Evolutionary conservation across 2,113 vertebrate genomes (phyloP).

Genomic region (Falcunculus frontatus): DNA sequence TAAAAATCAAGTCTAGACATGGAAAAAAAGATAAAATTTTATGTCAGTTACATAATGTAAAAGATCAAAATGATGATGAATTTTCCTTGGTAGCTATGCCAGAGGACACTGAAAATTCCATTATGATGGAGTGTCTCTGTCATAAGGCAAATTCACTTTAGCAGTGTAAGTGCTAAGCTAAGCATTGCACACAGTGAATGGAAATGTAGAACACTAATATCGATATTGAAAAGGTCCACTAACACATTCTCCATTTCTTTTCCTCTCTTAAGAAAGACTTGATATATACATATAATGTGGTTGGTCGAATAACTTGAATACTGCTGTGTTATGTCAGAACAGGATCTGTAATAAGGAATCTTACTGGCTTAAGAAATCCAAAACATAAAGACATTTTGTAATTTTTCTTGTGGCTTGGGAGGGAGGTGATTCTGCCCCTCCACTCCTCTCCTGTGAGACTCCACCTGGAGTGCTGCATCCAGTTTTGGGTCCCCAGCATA

Average conservation of each 20-base stretch:
- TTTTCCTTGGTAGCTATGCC: background rate
- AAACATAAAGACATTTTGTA: background rate
- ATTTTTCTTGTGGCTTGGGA: background rate
- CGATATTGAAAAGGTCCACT: background rate
- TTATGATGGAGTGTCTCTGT: background rate
- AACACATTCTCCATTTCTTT: background rate
- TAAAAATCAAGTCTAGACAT: conserved; percentile 18
- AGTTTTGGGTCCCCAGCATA: background rate
- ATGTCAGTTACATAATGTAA: background rate
- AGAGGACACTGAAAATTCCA: background rate
- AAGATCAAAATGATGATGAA: background rate
- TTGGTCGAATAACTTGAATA: background rate
- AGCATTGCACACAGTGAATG: fast-evolving
- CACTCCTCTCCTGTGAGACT: background rate
- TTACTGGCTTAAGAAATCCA: background rate
- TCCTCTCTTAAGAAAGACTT: background rate
- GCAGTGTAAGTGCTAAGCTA: background rate
- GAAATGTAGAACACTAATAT: background rate
- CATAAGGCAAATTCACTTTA: background rate
- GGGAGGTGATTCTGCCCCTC: background rate
- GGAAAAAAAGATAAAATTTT: conserved; percentile 17
- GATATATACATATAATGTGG: background rate
- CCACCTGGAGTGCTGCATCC: background rate
- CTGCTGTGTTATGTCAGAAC: background rate
- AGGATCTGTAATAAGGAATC: background rate